Evolutionary conservation across 2,113 vertebrate species (phyloP).

Genomic region (Dermatemys mawii): DNA sequence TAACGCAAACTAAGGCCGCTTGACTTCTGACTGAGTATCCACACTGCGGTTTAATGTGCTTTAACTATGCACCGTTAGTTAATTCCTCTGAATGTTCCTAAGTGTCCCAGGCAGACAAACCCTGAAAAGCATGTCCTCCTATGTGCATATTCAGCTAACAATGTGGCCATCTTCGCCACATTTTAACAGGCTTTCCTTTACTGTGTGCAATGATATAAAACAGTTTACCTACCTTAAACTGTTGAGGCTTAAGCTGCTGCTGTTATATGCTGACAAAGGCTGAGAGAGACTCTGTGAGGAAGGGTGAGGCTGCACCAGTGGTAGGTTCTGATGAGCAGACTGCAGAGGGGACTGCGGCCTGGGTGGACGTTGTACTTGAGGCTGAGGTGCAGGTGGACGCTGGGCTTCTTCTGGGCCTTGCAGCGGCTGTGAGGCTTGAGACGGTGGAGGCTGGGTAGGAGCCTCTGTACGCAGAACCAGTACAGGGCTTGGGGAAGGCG

Average conservation of each 20-base stretch:
- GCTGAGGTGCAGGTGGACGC: slow-evolving; percentile 70
- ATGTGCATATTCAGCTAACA: neutral
- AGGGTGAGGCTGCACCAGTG: slow-evolving; percentile 80
- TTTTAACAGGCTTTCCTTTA: neutral
- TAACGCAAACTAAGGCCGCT: neutral
- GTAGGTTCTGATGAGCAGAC: slow-evolving; percentile 78
- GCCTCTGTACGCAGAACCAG: slow-evolving; percentile 51
- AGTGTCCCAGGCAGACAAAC: neutral
- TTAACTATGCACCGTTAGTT: neutral
- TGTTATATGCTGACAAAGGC: slow-evolving; percentile 87
- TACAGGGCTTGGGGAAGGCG: slow-evolving; percentile 70
- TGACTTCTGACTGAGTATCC: neutral
- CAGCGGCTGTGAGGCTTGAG: slow-evolving; percentile 74
- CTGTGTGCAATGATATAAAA: accelerated
- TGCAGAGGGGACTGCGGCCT: slow-evolving; percentile 82
- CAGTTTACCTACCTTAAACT: slow-evolving; percentile 86
- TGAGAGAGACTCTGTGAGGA: slow-evolving; percentile 83
- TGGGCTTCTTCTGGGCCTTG: slow-evolving; percentile 77
- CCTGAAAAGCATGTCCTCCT: neutral
- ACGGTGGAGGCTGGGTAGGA: slow-evolving; percentile 58
- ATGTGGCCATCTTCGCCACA: accelerated
- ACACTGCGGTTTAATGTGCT: neutral
- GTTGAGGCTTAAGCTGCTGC: slow-evolving; percentile 92
- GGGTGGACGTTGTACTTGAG: slow-evolving; percentile 69
- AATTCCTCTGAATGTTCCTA: neutral